Evolutionary conservation across 2,113 vertebrate genomes (phyloP).

Genomic region (Cebidichthys violaceus): DNA sequence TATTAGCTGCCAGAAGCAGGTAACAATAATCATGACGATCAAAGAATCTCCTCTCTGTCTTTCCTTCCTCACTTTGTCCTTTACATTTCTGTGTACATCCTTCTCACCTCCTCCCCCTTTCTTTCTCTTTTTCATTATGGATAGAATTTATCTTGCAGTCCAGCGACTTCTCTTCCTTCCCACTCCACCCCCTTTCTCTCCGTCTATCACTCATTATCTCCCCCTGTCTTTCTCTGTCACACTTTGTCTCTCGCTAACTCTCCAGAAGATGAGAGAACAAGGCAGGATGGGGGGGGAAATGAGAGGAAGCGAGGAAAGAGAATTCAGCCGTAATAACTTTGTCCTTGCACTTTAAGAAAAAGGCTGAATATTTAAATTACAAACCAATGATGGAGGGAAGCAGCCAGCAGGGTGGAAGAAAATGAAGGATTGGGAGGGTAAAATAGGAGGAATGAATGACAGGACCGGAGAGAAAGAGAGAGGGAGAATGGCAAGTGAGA

Average conservation of each 20-base stretch:
- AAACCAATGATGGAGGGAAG: conserved; percentile 56
- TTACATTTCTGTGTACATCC: conserved; percentile 11
- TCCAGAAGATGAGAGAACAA: conserved; percentile 19
- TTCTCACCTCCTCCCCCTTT: not conserved
- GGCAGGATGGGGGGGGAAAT: conserved; percentile 36
- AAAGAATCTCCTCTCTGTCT: conserved; percentile 7
- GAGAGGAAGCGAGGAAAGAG: conserved; percentile 37
- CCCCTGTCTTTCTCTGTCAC: conserved; percentile 23
- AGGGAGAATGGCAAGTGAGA: conserved; percentile 60
- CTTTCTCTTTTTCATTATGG: conserved; percentile 19
- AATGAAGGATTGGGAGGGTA: conserved; percentile 26
- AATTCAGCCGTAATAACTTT: conserved; percentile 67
- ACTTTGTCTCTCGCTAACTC: conserved; percentile 22
- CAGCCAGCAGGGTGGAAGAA: conserved; percentile 53
- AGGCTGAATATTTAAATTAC: conserved; percentile 77
- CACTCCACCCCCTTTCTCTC: conserved; percentile 20
- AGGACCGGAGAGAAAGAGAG: conserved; percentile 41
- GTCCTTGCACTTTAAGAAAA: conserved; percentile 63
- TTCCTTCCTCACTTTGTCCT: conserved; percentile 27
- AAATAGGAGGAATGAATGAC: conserved; percentile 50
- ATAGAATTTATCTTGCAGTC: conserved; percentile 36
- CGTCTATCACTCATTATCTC: conserved; percentile 49
- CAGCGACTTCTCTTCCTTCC: conserved; percentile 39
- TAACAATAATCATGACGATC: not conserved
- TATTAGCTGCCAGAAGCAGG: not conserved